Percentiles rank a stretch among this genome's conserved stretches.
phyloP scores from a whole-genome alignment of 1,140 invertebrate species.

The Odontomachus brunneus region DNA sequence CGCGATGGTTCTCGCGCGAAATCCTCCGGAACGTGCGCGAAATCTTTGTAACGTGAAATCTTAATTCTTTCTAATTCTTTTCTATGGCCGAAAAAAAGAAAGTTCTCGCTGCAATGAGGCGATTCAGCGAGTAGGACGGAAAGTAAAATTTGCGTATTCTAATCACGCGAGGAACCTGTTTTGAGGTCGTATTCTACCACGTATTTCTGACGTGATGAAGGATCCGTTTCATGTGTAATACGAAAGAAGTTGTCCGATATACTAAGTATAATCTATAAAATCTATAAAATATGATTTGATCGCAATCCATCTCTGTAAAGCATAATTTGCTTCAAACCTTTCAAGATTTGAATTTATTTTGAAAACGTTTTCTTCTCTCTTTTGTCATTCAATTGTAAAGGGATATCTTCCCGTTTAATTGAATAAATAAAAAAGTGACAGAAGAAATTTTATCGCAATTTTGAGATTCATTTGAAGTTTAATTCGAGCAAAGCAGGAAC shows the following conservation, averaged over 20 bases:
- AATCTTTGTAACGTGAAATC: constrained; percentile 4
- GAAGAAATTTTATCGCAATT: neutral
- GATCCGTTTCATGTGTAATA: constrained; percentile 15
- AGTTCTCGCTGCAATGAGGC: constrained; percentile 59
- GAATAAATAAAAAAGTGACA: neutral
- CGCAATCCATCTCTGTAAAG: no score
- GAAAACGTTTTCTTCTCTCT: no score
- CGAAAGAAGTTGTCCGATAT: constrained; percentile 8
- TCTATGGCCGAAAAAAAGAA: constrained; percentile 45
- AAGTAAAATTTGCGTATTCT: constrained; percentile 73
- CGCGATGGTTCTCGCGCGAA: constrained; percentile 19
- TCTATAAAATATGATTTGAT: no score
- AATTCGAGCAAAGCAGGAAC: neutral
- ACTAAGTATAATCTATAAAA: no score
- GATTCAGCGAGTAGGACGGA: constrained; percentile 48
- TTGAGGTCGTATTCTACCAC: constrained; percentile 29
- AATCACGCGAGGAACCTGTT: constrained; percentile 64
- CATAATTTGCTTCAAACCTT: no score
- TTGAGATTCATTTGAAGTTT: neutral
- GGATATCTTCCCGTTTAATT: no score
- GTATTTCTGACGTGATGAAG: neutral
- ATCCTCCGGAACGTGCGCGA: constrained; percentile 24
- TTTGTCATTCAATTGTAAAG: no score
- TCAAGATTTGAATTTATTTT: no score
- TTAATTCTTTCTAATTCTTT: no score